phyloP scores from a whole-genome alignment of 2,888 invertebrate genomes.

The Quadroppia sp. region DNA sequence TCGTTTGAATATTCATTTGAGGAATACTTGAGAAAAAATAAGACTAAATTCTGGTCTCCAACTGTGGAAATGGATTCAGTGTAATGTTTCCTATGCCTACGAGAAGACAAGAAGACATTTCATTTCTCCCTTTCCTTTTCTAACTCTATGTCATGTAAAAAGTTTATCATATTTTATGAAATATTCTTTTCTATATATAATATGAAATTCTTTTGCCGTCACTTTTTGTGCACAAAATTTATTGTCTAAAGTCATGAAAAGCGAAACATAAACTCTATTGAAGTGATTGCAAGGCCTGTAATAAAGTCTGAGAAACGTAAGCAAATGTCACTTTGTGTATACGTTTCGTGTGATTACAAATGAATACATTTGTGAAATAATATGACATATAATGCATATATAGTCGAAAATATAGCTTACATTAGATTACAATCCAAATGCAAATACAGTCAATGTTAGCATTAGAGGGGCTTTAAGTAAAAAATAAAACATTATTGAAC shows the following conservation, averaged over 20 bases:
- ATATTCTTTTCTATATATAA: not conserved
- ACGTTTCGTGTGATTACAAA: constrained; percentile 19
- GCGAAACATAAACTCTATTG: not conserved
- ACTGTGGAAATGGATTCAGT: not conserved
- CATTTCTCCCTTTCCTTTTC: not conserved
- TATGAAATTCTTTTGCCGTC: not conserved
- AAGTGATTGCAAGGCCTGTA: not conserved
- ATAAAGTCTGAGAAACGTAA: not conserved
- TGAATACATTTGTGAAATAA: not conserved
- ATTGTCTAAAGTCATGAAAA: constrained; percentile 28
- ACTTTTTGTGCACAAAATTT: constrained; percentile 12
- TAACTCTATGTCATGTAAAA: not conserved
- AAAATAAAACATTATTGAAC: no score
- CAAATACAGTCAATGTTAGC: not conserved
- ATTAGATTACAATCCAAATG: constrained; percentile 11
- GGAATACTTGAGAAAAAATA: not conserved
- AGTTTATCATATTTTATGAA: not conserved
- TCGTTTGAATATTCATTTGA: constrained; percentile 14
- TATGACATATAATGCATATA: constrained; percentile 9
- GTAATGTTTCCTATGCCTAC: not conserved
- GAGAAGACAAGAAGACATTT: not conserved
- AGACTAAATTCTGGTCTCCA: not conserved
- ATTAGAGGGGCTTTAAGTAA: no score
- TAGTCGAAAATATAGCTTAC: not conserved
- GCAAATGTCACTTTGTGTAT: constrained; percentile 30